phyloP scores from a whole-genome alignment of 2,888 invertebrate species.

The Mythimna albipuncta region DNA sequence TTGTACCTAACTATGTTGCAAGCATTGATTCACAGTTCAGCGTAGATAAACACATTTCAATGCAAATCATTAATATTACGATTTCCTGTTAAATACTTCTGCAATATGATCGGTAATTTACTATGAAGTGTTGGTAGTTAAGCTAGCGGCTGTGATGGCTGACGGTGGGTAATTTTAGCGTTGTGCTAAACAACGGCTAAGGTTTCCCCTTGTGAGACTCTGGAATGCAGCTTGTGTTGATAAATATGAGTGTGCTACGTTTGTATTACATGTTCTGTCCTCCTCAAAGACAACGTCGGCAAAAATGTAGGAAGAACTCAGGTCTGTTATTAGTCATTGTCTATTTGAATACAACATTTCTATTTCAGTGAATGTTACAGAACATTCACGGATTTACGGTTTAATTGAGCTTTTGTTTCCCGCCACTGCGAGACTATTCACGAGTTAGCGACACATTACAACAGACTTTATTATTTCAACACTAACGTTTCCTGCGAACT shows the following conservation, averaged over 20 bases:
- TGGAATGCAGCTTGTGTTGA: constrained; percentile 56
- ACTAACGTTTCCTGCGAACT: constrained; percentile 29
- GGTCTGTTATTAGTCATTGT: constrained; percentile 42
- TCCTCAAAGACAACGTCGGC: constrained; percentile 6
- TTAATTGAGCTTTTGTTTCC: constrained; percentile 49
- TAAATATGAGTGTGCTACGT: constrained; percentile 50
- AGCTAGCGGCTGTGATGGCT: constrained; percentile 58
- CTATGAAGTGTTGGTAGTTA: constrained; percentile 53
- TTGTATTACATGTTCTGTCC: constrained; percentile 31
- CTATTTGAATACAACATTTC: constrained; percentile 25
- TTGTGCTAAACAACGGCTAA: constrained; percentile 66
- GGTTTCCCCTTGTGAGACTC: constrained; percentile 60
- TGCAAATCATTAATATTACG: constrained; percentile 60
- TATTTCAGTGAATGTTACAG: constrained; percentile 23
- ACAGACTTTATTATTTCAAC: constrained; percentile 37
- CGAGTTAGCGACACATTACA: constrained; percentile 16
- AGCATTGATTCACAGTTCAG: constrained; percentile 31
- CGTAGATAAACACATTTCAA: constrained; percentile 43
- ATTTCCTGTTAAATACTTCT: constrained; percentile 64
- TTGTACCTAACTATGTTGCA: constrained; percentile 45
- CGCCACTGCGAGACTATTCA: constrained; percentile 10
- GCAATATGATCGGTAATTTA: constrained; percentile 63
- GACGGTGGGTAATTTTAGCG: constrained; percentile 59
- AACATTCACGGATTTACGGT: constrained; percentile 31
- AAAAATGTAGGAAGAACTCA: constrained; percentile 47